Base-by-base conservation (phyloP, 2,113 vertebrate genomes). In the Equus quagga region DNA sequence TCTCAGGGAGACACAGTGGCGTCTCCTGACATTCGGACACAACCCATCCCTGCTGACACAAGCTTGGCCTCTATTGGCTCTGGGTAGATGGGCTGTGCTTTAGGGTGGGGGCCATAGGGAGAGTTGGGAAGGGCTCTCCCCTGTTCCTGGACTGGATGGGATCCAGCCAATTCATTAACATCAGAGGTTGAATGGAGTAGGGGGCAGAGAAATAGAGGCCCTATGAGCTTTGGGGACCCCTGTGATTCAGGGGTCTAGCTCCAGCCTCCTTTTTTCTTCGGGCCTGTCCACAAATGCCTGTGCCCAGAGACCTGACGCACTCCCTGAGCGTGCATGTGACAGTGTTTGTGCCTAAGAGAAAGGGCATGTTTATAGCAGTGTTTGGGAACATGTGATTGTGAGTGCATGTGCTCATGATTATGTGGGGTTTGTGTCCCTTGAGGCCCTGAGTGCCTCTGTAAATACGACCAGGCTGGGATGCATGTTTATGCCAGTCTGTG, bases 1-100 rank as follows among this genome's bases (percentile, higher is more conserved):
- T 98, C 92, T 56, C 89, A 4, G 46, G 93, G 96, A 98, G 96
- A 98, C 97, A 96, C 18, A 75, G 96, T 97, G 96, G 97, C 60
- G 54, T 98, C 98, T 98, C 96, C 97, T 98, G 98, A 99, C 97
- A 97, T 95, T 87, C 97, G 97, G 97, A 98, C 97, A 98, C 95
- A 98, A 98, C 98, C 97, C 98, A 98, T 98, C 97, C 97, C 94
- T 98, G n/a, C 76, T 93, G 96, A 97, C 92, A 92, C 93, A 97
- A 94, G 91, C 87, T 28, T 67, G 64, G 94, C 73, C 94, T 89
- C 81, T 82, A 2, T 49, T 79, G n/a, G 78, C 85, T 89, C 41
- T 79, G 88, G 89, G n/a, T 33, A 73, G 73, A 44, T 2, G 13
- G 62, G 76, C 76, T 86, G 13, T 89, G 41, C 69, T 83, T 75